Evolutionary conservation across 2,888 invertebrate genomes (phyloP).

Genomic region (Xestia c-nigrum): DNA sequence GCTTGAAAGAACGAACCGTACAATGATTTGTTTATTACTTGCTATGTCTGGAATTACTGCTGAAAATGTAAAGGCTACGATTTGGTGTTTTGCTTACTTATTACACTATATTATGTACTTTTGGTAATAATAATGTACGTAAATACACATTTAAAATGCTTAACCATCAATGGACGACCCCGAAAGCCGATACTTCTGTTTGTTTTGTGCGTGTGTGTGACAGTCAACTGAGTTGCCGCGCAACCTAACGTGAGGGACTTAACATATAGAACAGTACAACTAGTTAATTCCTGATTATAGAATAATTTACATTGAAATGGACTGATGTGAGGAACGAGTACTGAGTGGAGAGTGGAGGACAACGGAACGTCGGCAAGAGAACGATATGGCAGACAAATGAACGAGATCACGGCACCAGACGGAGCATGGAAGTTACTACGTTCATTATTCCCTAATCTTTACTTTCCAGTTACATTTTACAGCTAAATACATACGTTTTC

Average conservation of each 20-base stretch:
- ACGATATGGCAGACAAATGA: conserved; percentile 59
- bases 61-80: conserved; percentile 81
- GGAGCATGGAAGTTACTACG: conserved; percentile 79
- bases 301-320: conserved; percentile 71
- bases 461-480: conserved; percentile 82
- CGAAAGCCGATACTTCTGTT: conserved; percentile 79
- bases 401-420: conserved; percentile 72
- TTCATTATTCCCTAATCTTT: conserved; percentile 82
- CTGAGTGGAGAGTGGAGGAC: conserved; percentile 40
- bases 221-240: conserved; percentile 77
- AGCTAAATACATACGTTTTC: conserved; percentile 87
- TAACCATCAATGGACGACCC: conserved; percentile 80
- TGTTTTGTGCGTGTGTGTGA: conserved; percentile 84
- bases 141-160: conserved; percentile 71
- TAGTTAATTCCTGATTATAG: conserved; percentile 72
- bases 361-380: conserved; percentile 60
- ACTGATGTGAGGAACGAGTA: conserved; percentile 56
- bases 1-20: conserved; percentile 51
- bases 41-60: conserved; percentile 53
- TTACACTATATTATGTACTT: conserved; percentile 76
- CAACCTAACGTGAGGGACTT: conserved; percentile 67
- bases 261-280: conserved; percentile 71
- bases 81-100: conserved; percentile 88
- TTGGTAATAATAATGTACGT: conserved; percentile 74
- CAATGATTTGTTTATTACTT: conserved; percentile 59